Percentiles rank a stretch among this genome's conserved stretches.
These are phyloP conservation scores for Callyntrura sp. DNA, from an alignment of 2,888 invertebrate species.

Conservation along the genomic window DNA sequence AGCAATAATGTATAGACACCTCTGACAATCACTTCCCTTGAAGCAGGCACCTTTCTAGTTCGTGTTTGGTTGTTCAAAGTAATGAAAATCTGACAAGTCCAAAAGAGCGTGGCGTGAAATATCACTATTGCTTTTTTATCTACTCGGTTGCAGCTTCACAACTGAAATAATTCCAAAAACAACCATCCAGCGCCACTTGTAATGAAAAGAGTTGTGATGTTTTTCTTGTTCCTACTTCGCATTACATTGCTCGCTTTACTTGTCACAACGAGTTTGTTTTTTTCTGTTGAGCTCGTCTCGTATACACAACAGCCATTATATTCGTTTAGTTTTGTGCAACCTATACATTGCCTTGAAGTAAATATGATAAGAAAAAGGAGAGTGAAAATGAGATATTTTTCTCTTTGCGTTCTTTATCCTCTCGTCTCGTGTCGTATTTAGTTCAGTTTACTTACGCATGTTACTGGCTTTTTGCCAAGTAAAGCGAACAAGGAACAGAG, in stretches of 20 bases:
- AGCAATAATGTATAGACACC: not conserved
- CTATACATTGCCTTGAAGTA: conserved; percentile 31
- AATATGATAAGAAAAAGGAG: conserved; percentile 31
- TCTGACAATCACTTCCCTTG: not conserved
- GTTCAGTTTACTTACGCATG: conserved; percentile 70
- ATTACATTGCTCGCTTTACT: conserved; percentile 29
- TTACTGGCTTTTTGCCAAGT: conserved; percentile 57
- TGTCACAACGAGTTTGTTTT: conserved; percentile 37
- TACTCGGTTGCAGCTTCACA: conserved; percentile 10
- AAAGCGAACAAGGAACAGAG: conserved; percentile 34
- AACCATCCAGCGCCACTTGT: not conserved
- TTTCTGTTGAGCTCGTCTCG: not conserved
- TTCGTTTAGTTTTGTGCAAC: not conserved
- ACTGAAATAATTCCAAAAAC: conserved; percentile 6
- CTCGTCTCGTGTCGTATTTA: conserved; percentile 56
- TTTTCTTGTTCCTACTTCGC: conserved; percentile 6
- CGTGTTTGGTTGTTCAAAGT: not conserved
- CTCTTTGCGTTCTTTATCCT: conserved; percentile 26
- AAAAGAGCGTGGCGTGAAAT: conserved; percentile 55
- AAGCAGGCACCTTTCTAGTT: too few relatives aligned
- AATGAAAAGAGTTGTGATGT: conserved; percentile 38
- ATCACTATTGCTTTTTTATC: conserved; percentile 60
- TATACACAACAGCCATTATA: not conserved
- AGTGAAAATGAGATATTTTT: conserved; percentile 27
- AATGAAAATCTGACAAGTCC: conserved; percentile 62